Evolutionary conservation across 2,888 invertebrate species (phyloP), one percentile per base, ranked within the genome.

Genomic region (Doris montereyensis): DNA sequence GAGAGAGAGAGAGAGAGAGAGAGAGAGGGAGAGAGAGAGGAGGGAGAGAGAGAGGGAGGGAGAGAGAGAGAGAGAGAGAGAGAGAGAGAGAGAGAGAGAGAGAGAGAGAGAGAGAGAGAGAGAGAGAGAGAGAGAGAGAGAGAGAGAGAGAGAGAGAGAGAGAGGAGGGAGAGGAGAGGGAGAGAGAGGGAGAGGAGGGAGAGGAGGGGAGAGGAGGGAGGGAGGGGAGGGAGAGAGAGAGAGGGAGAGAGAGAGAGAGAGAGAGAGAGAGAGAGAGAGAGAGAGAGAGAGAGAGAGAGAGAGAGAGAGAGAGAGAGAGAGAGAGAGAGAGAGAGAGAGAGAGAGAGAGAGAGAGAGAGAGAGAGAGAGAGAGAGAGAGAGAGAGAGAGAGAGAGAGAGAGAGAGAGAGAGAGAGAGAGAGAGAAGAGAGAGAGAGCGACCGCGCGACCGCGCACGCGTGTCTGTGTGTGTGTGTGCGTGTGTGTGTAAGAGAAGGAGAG

Each of bases 51-150:
- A n/a, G n/a, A n/a, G n/a, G n/a, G n/a, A n/a, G n/a, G 17, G 17
- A 41, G 52, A 41, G 17, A 41, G 13, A 80, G 80, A 17, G 41
- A 28, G 0, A 30, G 83, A n/a, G 74, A 68, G 8, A 60, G 78
- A 24, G 65, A 62, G 52, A 84, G 83, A 60, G 86, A 85, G 62
- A 81, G 80, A 28, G 62, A 72, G 32, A 78, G 88, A 32, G 60
- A 88, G 13, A n/a, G n/a, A n/a, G n/a, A n/a, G n/a, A n/a, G n/a
- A n/a, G n/a, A n/a, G n/a, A n/a, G n/a, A n/a, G 83, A 81, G 80
- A 41, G 17, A 17, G 17, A 41, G 52, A 41, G 52, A 41, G 17
- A 17, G 17, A 41, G 52, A 41, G 17, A 17, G 17, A 41, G 52
- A 41, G 17, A 17, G 17, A 41, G 52, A 41, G 17, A 17, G 17